Base-by-base conservation (phyloP, 2,888 invertebrate genomes). In the Ophioninae sp. region DNA sequence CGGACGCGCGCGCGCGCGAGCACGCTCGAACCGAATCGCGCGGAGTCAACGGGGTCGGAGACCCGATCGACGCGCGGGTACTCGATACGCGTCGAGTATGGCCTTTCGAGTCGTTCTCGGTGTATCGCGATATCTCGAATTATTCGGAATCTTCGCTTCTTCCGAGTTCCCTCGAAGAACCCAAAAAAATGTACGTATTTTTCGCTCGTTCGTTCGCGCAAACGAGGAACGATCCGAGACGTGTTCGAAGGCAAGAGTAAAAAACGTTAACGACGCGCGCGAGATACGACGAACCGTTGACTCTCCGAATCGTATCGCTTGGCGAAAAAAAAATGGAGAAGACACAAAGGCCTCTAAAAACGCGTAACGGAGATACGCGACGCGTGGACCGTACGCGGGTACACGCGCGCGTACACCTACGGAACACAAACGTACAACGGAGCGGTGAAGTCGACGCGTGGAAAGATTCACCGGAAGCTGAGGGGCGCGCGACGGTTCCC, bases 401-500 rank as follows among this genome's bases (percentile, higher is more conserved):
- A 30, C n/a, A 0, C 23, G 20, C 61, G 10, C 21, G 21, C 68
- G 68, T 50, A 80, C 56, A 62, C 44, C 69, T 50, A 68, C 56
- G 23, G 41, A 62, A 68, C 41, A 70, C n/a, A 30, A 64, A 73
- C 72, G 50, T 79, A 75, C 20, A 67, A 70, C 65, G 59, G 41
- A 70, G 68, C 79, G 41, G 65, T 59, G 23, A 8, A 44, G 13
- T 44, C 20, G 30, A 39, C 7, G 56, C 21, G 21, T 2, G 64
- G 41, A 82, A 44, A 88, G 89, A 88, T 89, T 87, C 85, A 80
- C 86, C 91, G 91, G 91, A 92, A 92, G 89, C 89, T 89, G 89
- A 90, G 91, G 92, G 92, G 92, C 91, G 91, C 90, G 91, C 91
- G 88, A 90, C 90, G 88, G 89, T 90, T 89, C 84, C 86, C 88